A percentile compares a stretch with the other conserved stretches of the same genome.
These are phyloP conservation scores for Sturnira hondurensis DNA, from an alignment of 2,113 vertebrate species.

Conservation along the genomic window DNA sequence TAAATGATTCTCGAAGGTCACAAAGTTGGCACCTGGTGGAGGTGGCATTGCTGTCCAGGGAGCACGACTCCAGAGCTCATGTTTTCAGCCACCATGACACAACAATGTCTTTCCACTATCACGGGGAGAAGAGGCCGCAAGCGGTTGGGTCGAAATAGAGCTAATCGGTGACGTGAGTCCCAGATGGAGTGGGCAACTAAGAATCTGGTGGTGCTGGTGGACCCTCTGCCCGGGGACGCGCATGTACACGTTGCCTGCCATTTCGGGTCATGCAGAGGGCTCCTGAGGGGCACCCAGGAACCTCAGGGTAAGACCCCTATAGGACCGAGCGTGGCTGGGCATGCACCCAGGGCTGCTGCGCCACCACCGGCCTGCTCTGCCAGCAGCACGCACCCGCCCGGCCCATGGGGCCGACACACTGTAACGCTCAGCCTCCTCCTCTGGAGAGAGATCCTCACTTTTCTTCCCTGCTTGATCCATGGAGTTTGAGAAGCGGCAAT, in stretches of 20 bases:
- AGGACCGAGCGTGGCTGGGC: neutral
- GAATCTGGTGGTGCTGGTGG: neutral
- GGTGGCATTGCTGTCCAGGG: neutral
- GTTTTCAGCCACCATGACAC: neutral
- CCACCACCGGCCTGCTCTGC: neutral
- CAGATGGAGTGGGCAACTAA: neutral
- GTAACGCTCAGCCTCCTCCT: neutral
- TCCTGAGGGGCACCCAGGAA: neutral
- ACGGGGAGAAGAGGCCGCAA: neutral
- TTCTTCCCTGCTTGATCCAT: neutral
- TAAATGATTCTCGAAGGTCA: neutral
- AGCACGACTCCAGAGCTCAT: neutral
- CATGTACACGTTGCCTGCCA: neutral
- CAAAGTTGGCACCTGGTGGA: neutral
- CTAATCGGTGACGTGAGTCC: neutral
- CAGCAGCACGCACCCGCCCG: neutral
- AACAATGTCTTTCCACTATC: neutral
- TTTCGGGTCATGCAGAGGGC: neutral
- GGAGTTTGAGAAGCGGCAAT: neutral
- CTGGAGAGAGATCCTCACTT: neutral
- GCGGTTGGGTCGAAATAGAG: neutral
- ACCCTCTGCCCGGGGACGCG: neutral
- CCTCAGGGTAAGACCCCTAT: neutral
- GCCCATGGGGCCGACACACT: neutral
- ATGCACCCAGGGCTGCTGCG: rapidly evolving